Base-by-base conservation (phyloP, 2,797 vertebrate genomes). In the Ara ararauna region DNA sequence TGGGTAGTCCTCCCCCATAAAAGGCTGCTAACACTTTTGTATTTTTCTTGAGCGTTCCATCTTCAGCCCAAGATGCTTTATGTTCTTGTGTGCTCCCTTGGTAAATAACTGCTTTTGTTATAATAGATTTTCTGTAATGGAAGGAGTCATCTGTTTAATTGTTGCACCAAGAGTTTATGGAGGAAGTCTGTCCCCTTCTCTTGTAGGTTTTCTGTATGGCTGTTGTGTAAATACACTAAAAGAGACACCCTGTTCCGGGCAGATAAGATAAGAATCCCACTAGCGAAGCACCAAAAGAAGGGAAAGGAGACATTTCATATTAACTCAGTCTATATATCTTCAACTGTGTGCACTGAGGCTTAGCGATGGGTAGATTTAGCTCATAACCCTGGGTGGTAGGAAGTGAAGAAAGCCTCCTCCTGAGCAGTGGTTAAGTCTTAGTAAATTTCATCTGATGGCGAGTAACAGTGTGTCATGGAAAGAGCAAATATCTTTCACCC, bases 31-130 rank as follows among this genome's bases (percentile, higher is more conserved):
- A 47, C 45, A 75, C 56, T 92, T 95, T 47, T 92, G 53, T 90
- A 47, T 60, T 91, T 84, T 50, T 24, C 56, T 91, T 87, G 84
- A 90, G 86, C 65, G 44, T 93, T 85, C 85, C 10, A 85, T 38
- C 64, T 94, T 88, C 85, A 90, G 21, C n/a, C 32, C 45, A 83
- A 54, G 68, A 62, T 94, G 56, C 83, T 94, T 94, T 85, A 67
- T 94, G 61, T 65, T 61, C 74, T 82, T 67, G 30, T 58, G 77
- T 3, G 26, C 68, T 92, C 65, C 86, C 75, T 93, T 89, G 75
- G 86, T 90, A 92, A 95, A 89, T 89, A 88, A 88, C 84, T 95
- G 87, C 90, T 90, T 92, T 92, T 90, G 62, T 79, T 90, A 4
- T 54, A 85, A 60, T 79, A 85, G 75, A 62, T 96, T 77, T 94